Percentiles rank a stretch among this genome's conserved stretches.
Conservation (phyloP, 2,888 invertebrate species). For the Cecidostiba fungosa region DNA sequence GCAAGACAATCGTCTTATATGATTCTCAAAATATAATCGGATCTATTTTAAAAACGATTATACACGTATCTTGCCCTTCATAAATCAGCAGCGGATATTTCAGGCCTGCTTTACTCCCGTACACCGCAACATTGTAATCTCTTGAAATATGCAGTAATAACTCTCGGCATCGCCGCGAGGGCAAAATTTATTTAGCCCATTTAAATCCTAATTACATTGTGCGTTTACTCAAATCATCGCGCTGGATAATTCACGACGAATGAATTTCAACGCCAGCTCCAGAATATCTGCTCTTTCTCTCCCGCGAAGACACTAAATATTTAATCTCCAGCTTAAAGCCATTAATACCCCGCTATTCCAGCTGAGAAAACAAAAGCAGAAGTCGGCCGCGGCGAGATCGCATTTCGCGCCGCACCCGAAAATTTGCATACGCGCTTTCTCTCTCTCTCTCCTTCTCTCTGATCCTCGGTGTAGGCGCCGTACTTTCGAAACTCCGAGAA, state of each 20-base stretch:
- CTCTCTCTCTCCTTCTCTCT: not conserved
- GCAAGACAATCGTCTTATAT: not conserved
- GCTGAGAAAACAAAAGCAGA: constrained; percentile 1
- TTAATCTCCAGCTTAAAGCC: constrained; percentile 38
- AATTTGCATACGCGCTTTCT: constrained; percentile 1
- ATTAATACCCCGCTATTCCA: constrained; percentile 25
- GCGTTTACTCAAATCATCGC: constrained; percentile 44
- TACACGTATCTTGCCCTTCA: not conserved
- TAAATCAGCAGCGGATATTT: not conserved
- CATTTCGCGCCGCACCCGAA: not conserved
- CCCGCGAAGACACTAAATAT: constrained; percentile 23
- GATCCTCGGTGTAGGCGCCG: not conserved
- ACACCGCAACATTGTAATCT: not conserved
- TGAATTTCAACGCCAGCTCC: not conserved
- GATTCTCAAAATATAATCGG: not conserved
- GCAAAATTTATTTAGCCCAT: constrained; percentile 40
- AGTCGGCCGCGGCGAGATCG: not conserved
- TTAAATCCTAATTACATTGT: constrained; percentile 39
- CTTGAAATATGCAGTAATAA: constrained; percentile 30
- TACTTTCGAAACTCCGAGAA: not conserved
- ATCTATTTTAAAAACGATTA: not conserved
- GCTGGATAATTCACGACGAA: constrained; percentile 37
- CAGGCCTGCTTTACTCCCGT: not conserved
- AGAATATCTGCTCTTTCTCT: not conserved
- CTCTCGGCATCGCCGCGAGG: not conserved